A percentile compares a stretch with the other conserved stretches of the same genome.
These are phyloP conservation scores for Thunnus thynnus DNA, from an alignment of 2,113 vertebrate species.

Conservation along the genomic window DNA sequence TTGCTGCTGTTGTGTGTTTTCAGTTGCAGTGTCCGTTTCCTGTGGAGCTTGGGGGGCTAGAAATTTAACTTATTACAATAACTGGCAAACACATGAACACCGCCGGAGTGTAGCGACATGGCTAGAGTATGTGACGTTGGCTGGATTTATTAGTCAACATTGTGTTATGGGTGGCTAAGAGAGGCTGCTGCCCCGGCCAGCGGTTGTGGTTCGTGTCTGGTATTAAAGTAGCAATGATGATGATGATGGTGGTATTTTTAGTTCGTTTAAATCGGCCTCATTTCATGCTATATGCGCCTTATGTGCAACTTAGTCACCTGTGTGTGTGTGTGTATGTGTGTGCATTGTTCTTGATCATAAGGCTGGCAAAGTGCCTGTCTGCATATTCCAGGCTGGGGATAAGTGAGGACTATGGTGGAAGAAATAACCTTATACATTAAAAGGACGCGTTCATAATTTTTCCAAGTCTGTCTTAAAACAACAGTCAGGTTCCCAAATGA, in stretches of 20 bases:
- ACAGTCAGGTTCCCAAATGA: too few relatives aligned
- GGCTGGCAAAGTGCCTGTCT: background rate
- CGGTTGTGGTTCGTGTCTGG: background rate
- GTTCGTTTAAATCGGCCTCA: background rate
- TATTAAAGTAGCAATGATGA: background rate
- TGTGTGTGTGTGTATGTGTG: background rate
- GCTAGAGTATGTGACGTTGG: background rate
- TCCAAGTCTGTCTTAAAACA: too few relatives aligned
- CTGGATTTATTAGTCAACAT: background rate
- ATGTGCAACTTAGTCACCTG: slow-evolving; percentile 17
- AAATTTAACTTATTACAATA: background rate
- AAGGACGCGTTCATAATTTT: too few relatives aligned
- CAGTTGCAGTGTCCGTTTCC: background rate
- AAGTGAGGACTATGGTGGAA: background rate
- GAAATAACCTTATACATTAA: too few relatives aligned
- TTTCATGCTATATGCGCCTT: background rate
- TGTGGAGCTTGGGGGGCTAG: background rate
- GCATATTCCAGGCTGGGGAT: background rate
- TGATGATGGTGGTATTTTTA: background rate
- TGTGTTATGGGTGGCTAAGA: background rate
- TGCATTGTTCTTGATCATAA: slow-evolving; percentile 38
- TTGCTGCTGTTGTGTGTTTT: slow-evolving; percentile 5
- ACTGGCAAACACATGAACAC: background rate
- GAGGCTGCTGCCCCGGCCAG: background rate
- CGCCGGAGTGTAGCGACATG: too few relatives aligned